Evolutionary conservation across 1,140 invertebrate genomes (phyloP), one percentile per base, ranked within the genome.

Genomic region (Pseudomyrmex gracilis): DNA sequence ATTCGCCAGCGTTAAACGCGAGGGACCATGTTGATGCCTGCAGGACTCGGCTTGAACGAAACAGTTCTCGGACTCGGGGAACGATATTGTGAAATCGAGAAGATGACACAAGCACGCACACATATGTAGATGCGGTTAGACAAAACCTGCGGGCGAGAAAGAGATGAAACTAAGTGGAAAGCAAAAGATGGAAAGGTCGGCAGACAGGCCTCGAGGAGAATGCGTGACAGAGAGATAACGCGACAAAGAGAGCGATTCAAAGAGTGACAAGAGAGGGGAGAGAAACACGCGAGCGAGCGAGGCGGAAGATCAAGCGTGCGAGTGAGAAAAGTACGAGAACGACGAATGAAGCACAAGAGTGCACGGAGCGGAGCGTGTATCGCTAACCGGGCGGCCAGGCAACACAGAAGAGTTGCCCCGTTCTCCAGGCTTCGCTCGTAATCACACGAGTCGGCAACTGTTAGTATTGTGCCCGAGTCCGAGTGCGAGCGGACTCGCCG

Each of bases 391-490:
- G 49, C 49, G 73, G 85, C 13, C 73, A 15, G 61, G 24, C 49
- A 67, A 34, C 57, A 87, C 82, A 71, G 73, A 82, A 84, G 85
- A 84, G 85, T n/a, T 13, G 49, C 13, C 34, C 82, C 73, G 70
- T 87, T 87, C 86, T 87, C 82, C 86, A 87, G 53, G 64, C 85
- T 73, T 68, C 17, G 74, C 68, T 47, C 43, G 66, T 80, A 80
- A 80, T 80, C 76, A 80, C 45, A 84, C 49, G 61, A 84, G 68
- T 67, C 68, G 73, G 73, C 55, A 64, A 76, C 63, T 60, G 86
- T 87, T 80, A 87, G 86, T 87, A 74, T 74, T 64, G 85, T 85
- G 85, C 60, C 60, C 13, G 85, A 47, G 73, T 73, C 67, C 84
- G 80, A 34, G 49, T 64, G 82, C 86, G 85, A 74, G 73, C 20